phyloP scores from a whole-genome alignment of 1,140 invertebrate species.

The Lanistes nyassanus region DNA sequence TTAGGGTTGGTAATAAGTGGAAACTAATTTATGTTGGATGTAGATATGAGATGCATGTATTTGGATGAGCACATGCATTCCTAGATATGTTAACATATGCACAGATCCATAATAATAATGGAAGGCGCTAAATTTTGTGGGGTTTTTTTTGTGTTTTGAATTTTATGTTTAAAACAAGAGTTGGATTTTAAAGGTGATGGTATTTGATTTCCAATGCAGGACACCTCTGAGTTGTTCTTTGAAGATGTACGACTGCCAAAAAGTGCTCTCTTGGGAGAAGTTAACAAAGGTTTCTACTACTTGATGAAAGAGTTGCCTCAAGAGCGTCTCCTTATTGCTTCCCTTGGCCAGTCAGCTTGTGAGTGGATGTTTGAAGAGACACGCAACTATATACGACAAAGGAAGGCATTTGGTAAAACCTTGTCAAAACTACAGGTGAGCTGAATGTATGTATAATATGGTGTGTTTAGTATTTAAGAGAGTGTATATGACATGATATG shows the following conservation, averaged over 20 bases:
- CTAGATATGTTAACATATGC: no score
- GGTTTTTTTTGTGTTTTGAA: no score
- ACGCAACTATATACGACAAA: conserved; percentile 65
- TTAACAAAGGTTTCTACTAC: conserved; percentile 69
- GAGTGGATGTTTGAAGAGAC: conserved; percentile 71
- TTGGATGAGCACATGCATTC: no score
- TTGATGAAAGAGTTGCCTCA: conserved; percentile 70
- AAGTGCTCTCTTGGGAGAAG: conserved; percentile 66
- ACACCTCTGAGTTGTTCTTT: conserved; percentile 70
- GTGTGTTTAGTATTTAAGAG: no score
- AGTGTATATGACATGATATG: no score
- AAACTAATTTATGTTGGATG: no score
- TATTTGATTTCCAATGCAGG: conserved; percentile 59
- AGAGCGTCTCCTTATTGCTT: conserved; percentile 67
- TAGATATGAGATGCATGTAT: no score
- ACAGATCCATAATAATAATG: no score
- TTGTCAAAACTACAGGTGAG: conserved; percentile 66
- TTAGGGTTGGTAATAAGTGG: no score
- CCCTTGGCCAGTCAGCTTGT: conserved; percentile 59
- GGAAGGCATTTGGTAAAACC: conserved; percentile 70
- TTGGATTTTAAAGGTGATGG: no score
- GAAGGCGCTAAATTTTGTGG: no score
- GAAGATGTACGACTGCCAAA: conserved; percentile 69
- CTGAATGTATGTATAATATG: not conserved
- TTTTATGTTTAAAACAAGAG: no score